These are phyloP conservation scores for Labeo rohita DNA, from an alignment of 2,113 vertebrate species.

Conservation along the genomic window DNA sequence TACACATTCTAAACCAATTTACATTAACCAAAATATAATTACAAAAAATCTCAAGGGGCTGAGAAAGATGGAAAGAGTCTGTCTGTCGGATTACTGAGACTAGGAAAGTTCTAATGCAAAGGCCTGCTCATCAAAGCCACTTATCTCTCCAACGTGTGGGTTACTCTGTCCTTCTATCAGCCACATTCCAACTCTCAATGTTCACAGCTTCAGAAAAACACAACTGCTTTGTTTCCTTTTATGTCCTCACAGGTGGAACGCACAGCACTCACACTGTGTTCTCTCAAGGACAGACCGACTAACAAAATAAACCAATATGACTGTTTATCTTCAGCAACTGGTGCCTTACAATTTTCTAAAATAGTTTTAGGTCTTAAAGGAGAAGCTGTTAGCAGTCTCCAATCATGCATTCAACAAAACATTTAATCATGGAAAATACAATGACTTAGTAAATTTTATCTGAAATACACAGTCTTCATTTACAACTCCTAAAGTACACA, in stretches of 20 bases:
- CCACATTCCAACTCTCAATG: neutral
- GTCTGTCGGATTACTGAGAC: neutral
- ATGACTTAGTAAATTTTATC: too few species aligned
- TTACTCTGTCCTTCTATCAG: neutral
- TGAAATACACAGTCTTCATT: neutral
- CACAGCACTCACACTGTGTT: slow-evolving; percentile 7
- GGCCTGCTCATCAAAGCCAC: neutral
- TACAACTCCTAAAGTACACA: neutral
- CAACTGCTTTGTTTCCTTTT: slow-evolving; percentile 6
- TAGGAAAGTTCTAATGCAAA: neutral
- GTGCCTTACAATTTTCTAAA: neutral
- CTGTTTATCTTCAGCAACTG: neutral
- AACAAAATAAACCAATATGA: neutral
- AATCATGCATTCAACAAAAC: neutral
- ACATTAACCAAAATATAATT: slow-evolving; percentile 19
- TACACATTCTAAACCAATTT: neutral
- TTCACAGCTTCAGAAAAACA: neutral
- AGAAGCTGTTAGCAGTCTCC: neutral
- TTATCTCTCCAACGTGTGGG: neutral
- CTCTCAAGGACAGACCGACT: slow-evolving; percentile 18
- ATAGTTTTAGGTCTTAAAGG: neutral
- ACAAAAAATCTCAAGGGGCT: neutral
- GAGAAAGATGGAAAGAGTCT: neutral
- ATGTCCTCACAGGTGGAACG: neutral
- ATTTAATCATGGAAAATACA: neutral